Percentiles rank a stretch among this genome's conserved stretches.
phyloP scores from a whole-genome alignment of 2,113 vertebrate genomes.

The Tautogolabrus adspersus region DNA sequence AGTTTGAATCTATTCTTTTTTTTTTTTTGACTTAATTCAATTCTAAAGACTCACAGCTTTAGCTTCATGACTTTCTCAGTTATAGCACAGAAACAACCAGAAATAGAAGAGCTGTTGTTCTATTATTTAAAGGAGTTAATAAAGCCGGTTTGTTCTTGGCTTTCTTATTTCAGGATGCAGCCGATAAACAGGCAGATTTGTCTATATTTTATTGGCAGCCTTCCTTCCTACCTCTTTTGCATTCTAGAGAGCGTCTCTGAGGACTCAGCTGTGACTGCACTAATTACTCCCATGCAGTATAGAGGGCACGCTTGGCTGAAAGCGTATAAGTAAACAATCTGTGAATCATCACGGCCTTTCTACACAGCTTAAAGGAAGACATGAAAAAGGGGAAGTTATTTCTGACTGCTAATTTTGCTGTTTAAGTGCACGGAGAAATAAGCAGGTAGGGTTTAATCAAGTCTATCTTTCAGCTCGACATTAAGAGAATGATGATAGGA shows the following conservation, averaged over 20 bases:
- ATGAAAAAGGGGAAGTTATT: constrained; percentile 15
- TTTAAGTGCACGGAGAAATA: constrained; percentile 35
- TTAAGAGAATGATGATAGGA: constrained; percentile 31
- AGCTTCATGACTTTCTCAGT: background rate
- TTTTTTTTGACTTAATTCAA: too few species aligned
- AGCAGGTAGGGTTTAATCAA: constrained; percentile 21
- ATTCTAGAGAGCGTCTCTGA: constrained; percentile 50
- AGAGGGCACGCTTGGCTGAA: constrained; percentile 52
- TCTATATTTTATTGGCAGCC: constrained; percentile 46
- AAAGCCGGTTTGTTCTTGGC: background rate
- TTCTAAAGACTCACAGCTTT: too few species aligned
- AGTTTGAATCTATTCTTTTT: too few species aligned
- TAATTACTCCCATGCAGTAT: constrained; percentile 65
- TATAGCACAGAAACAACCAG: background rate
- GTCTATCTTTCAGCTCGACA: constrained; percentile 22
- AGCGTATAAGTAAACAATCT: constrained; percentile 65
- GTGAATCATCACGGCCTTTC: constrained; percentile 46
- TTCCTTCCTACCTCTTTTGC: constrained; percentile 38
- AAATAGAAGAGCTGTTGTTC: background rate
- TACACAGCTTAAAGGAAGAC: constrained; percentile 31
- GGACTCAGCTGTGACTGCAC: constrained; percentile 65
- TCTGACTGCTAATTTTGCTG: constrained; percentile 40
- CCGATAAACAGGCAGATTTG: constrained; percentile 39
- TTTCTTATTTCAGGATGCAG: constrained; percentile 24
- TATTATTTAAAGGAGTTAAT: constrained; percentile 20